Conservation (phyloP, 1,140 invertebrate genomes). For the Drosophila leontia region DNA sequence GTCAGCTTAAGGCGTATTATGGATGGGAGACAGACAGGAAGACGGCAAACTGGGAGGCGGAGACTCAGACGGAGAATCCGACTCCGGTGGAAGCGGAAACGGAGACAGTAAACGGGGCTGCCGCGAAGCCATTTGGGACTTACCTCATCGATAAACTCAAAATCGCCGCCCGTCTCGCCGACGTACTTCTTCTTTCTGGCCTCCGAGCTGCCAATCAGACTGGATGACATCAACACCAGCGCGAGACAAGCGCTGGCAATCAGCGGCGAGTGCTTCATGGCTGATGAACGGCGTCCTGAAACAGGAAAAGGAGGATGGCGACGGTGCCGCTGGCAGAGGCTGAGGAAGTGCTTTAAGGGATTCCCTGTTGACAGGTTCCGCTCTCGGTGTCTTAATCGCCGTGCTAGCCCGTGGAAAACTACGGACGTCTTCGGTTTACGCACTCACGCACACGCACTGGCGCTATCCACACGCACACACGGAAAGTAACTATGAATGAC, state of each 20-base stretch:
- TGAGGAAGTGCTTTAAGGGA: slow-evolving; percentile 42
- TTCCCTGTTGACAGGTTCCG: slow-evolving; percentile 45
- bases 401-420: slow-evolving; percentile 40
- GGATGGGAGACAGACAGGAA: slow-evolving; percentile 56
- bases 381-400: slow-evolving; percentile 30
- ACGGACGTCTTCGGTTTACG: slow-evolving; percentile 38
- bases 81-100: slow-evolving; percentile 11
- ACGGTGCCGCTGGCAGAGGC: background rate
- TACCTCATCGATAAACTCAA: slow-evolving; percentile 85
- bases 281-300: slow-evolving; percentile 38
- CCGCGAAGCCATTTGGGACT: slow-evolving; percentile 72
- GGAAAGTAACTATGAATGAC: slow-evolving; percentile 44
- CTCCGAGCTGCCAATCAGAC: slow-evolving; percentile 69
- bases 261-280: slow-evolving; percentile 79
- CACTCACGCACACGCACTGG: slow-evolving; percentile 43
- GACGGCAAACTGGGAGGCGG: slow-evolving; percentile 40
- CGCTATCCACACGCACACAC: slow-evolving; percentile 30
- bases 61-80: slow-evolving; percentile 30
- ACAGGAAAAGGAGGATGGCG: slow-evolving; percentile 29
- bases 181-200: slow-evolving; percentile 84
- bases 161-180: slow-evolving; percentile 84
- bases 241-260: slow-evolving; percentile 79
- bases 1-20: slow-evolving; percentile 71
- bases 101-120: slow-evolving; percentile 38
- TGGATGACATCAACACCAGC: slow-evolving; percentile 83